Percentiles rank a stretch among this genome's conserved stretches.
phyloP scores from a whole-genome alignment of 2,113 vertebrate species.

The Centropus unirufus region DNA sequence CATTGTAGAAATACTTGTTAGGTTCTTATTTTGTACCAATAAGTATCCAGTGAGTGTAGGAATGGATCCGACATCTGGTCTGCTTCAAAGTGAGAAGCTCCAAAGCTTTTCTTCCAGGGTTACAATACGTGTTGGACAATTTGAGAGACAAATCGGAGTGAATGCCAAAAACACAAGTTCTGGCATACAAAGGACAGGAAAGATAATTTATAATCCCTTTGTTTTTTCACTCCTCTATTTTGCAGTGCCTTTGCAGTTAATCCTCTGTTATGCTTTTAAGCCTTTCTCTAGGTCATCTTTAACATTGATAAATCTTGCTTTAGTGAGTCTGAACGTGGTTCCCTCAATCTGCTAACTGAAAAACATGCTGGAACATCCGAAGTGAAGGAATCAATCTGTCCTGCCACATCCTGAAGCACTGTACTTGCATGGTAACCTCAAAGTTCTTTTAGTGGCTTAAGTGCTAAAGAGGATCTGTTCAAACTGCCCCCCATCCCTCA shows the following conservation, averaged over 20 bases:
- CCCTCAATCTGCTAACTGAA: neutral
- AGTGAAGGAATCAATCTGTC: slow-evolving; percentile 19
- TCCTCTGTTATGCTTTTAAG: neutral
- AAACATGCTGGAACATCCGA: neutral
- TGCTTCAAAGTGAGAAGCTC: neutral
- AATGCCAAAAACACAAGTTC: neutral
- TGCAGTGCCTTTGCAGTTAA: neutral
- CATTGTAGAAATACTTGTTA: neutral
- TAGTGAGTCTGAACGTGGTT: slow-evolving; percentile 6
- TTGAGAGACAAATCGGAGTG: neutral
- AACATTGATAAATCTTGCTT: neutral
- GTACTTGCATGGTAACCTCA: neutral
- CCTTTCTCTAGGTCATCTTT: neutral
- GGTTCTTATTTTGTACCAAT: neutral
- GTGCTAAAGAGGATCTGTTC: neutral
- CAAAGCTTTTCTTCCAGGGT: neutral
- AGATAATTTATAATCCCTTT: neutral
- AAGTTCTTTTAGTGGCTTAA: neutral
- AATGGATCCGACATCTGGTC: neutral
- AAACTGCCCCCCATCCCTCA: neutral
- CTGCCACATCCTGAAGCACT: neutral
- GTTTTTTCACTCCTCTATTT: neutral
- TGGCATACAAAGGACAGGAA: neutral
- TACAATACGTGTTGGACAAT: neutral
- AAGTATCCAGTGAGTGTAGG: neutral